Conservation (phyloP, 2,113 vertebrate species). For the Rhabdomys dilectus region DNA sequence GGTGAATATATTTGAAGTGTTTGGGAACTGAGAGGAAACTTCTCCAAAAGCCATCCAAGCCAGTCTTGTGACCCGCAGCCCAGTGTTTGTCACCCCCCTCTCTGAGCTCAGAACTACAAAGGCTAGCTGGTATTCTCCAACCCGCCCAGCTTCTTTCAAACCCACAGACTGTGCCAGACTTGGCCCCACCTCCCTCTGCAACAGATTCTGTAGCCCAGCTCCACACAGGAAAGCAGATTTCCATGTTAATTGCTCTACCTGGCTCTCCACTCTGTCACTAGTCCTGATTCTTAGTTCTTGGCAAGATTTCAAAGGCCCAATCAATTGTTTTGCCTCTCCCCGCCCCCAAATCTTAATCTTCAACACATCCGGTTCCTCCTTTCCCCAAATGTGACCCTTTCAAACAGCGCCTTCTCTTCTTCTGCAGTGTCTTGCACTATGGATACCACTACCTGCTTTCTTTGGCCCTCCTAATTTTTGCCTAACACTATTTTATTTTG, state of each 20-base stretch:
- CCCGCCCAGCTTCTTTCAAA: constrained; percentile 72
- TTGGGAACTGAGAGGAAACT: constrained; percentile 49
- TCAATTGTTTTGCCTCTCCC: constrained; percentile 5
- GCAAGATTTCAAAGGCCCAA: constrained; percentile 60
- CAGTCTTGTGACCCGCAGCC: constrained; percentile 68
- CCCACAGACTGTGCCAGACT: constrained; percentile 74
- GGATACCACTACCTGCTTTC: neutral
- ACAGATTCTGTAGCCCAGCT: constrained; percentile 62
- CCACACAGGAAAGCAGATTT: constrained; percentile 62
- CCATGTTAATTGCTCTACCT: constrained; percentile 69
- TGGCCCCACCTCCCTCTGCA: constrained; percentile 73
- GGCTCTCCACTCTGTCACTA: constrained; percentile 53
- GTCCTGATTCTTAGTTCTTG: constrained; percentile 49
- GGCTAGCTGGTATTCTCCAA: constrained; percentile 73
- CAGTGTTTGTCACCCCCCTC: constrained; percentile 43
- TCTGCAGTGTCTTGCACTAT: constrained; percentile 21
- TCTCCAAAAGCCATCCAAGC: constrained; percentile 62
- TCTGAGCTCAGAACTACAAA: constrained; percentile 73
- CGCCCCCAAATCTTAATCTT: neutral
- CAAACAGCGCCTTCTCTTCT: constrained; percentile 3
- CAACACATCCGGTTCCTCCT: constrained; percentile 7
- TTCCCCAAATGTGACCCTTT: neutral
- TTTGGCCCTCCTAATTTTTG: neutral
- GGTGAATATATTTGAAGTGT: constrained; percentile 41
- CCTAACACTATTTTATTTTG: neutral